These are phyloP conservation scores for Parasteatoda lunata DNA, from an alignment of 2,888 invertebrate genomes.

Conservation along the genomic window DNA sequence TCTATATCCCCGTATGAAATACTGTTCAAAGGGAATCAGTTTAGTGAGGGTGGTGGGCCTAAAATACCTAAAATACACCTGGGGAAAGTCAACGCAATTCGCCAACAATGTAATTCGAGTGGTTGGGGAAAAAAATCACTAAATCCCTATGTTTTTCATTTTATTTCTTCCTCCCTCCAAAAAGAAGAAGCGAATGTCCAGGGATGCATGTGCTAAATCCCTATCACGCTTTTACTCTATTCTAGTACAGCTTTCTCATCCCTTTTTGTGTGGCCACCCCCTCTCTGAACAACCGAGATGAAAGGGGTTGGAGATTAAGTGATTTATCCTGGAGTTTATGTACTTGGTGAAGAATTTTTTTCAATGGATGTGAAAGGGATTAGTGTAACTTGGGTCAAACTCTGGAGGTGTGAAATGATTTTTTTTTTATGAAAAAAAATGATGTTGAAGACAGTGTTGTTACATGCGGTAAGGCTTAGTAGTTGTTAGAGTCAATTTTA, in stretches of 20 bases:
- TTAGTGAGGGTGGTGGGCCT: slow-evolving; percentile 11
- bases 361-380: slow-evolving; percentile 18
- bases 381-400: slow-evolving; percentile 8
- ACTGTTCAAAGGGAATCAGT: background rate
- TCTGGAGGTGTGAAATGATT: background rate
- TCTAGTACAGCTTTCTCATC: slow-evolving; percentile 19
- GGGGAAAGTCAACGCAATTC: slow-evolving; percentile 61
- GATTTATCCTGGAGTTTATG: slow-evolving; percentile 43
- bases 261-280: background rate
- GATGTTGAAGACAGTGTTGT: no score
- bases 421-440: no score
- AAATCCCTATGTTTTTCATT: slow-evolving; percentile 34
- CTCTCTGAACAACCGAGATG: slow-evolving; percentile 8
- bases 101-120: slow-evolving; percentile 54
- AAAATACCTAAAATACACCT: slow-evolving; percentile 37
- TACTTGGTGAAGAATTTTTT: slow-evolving; percentile 23
- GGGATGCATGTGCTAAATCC: slow-evolving; percentile 20
- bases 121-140: slow-evolving; percentile 33
- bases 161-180: slow-evolving; percentile 22
- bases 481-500: no score
- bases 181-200: slow-evolving; percentile 13
- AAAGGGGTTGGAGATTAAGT: slow-evolving; percentile 41
- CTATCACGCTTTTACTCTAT: slow-evolving; percentile 44
- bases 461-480: no score
- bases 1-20: slow-evolving; percentile 38